Evolutionary conservation across 2,888 invertebrate genomes (phyloP).

Genomic region (Leucoptera coffeella): DNA sequence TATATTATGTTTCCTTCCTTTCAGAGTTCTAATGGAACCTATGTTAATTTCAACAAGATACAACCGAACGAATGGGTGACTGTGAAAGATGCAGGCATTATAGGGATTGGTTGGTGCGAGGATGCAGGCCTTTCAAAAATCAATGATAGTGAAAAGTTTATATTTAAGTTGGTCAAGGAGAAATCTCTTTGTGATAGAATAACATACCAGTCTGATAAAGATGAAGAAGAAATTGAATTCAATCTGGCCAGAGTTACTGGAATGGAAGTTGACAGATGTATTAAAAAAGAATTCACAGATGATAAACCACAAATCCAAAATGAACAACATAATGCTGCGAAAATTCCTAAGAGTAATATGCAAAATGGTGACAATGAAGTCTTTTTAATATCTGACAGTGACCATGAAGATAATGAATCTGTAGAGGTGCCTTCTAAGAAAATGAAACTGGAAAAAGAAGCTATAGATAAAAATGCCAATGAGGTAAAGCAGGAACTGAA

Average conservation of each 20-base stretch:
- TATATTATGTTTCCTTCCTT: too few relatives aligned
- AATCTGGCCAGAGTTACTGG: neutral
- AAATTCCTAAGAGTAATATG: neutral
- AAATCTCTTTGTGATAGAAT: slow-evolving; percentile 14
- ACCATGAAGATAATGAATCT: slow-evolving; percentile 12
- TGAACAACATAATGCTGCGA: neutral
- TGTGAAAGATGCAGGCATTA: slow-evolving; percentile 32
- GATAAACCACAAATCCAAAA: too few relatives aligned
- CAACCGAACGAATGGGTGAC: slow-evolving; percentile 17
- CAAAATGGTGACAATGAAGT: slow-evolving; percentile 9
- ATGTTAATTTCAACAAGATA: slow-evolving; percentile 36
- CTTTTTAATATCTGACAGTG: slow-evolving; percentile 21
- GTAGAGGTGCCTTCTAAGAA: slow-evolving; percentile 11
- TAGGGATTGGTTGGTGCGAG: slow-evolving; percentile 48
- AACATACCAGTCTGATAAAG: slow-evolving; percentile 13
- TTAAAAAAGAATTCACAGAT: neutral
- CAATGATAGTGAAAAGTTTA: slow-evolving; percentile 24
- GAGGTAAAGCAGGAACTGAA: slow-evolving; percentile 3
- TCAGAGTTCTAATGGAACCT: slow-evolving; percentile 58
- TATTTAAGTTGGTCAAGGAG: slow-evolving; percentile 23
- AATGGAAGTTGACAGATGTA: neutral
- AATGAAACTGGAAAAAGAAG: slow-evolving; percentile 19
- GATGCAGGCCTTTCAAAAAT: slow-evolving; percentile 17
- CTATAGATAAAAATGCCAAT: slow-evolving; percentile 9
- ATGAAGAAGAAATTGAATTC: slow-evolving; percentile 13